These are phyloP conservation scores for Megalopta genalis DNA, from an alignment of 1,140 invertebrate species.

Conservation along the genomic window DNA sequence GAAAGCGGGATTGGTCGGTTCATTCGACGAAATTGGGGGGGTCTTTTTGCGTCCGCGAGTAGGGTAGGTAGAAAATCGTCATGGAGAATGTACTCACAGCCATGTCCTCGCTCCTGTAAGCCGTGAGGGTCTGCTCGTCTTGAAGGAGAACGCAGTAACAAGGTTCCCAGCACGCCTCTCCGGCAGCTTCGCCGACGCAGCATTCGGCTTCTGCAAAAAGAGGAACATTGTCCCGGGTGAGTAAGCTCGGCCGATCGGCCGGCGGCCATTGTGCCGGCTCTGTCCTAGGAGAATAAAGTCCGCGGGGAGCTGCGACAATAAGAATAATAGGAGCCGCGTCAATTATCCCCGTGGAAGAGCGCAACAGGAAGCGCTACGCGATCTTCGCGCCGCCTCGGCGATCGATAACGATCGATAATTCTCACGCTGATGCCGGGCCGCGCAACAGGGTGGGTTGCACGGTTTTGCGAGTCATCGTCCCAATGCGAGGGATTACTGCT, in stretches of 20 bases:
- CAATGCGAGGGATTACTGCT: background rate
- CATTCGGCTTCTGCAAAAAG: constrained; percentile 77
- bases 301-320: constrained; percentile 31
- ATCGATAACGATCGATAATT: constrained; percentile 47
- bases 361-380: constrained; percentile 15
- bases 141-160: constrained; percentile 93
- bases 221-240: constrained; percentile 41
- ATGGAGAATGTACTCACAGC: constrained; percentile 84
- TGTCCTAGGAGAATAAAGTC: constrained; percentile 41
- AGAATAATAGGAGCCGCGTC: constrained; percentile 47
- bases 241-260: constrained; percentile 29
- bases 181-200: constrained; percentile 73
- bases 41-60: background rate
- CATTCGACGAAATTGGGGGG: constrained; percentile 4
- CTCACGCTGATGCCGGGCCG: background rate
- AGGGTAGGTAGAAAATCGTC: background rate
- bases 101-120: constrained; percentile 92
- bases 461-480: constrained; percentile 6
- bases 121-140: constrained; percentile 91
- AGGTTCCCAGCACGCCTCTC: constrained; percentile 87
- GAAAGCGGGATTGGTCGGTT: background rate
- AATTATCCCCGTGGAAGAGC: constrained; percentile 39
- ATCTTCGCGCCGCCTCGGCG: constrained; percentile 1
- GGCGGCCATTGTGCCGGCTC: constrained; percentile 2
- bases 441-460: background rate